A percentile compares a stretch with the other conserved stretches of the same genome.
phyloP scores from a whole-genome alignment of 2,888 invertebrate species.

The Galerucella pusilla region DNA sequence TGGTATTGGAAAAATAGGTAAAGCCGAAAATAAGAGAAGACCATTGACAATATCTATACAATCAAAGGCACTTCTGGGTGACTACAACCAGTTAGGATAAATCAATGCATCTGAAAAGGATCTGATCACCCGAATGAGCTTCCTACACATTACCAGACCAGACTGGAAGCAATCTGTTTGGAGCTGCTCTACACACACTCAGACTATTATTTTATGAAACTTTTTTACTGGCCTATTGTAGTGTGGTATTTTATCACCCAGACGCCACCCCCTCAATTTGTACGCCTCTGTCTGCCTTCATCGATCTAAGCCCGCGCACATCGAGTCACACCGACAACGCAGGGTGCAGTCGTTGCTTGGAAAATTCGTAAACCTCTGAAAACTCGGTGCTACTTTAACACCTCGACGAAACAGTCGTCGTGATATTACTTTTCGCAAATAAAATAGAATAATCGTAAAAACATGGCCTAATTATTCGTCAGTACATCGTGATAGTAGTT shows the following conservation, averaged over 20 bases:
- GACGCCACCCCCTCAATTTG: background rate
- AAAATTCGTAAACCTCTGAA: slow-evolving; percentile 31
- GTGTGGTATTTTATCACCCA: background rate
- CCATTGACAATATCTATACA: too few species aligned
- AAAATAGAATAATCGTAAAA: slow-evolving; percentile 4
- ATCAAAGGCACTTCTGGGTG: too few species aligned
- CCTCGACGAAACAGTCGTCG: slow-evolving; percentile 30
- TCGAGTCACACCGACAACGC: slow-evolving; percentile 11
- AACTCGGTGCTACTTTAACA: slow-evolving; percentile 32
- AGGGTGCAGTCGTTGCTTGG: slow-evolving; percentile 40
- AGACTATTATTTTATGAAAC: too few species aligned
- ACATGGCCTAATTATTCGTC: slow-evolving; percentile 18
- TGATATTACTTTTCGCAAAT: slow-evolving; percentile 8
- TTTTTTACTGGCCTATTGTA: background rate
- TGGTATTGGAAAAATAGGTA: too few species aligned
- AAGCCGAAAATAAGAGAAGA: too few species aligned
- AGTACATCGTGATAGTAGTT: slow-evolving; percentile 13
- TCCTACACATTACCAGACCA: too few species aligned
- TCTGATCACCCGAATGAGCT: too few species aligned
- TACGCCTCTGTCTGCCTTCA: slow-evolving; percentile 23
- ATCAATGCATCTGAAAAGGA: too few species aligned
- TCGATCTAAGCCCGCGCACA: slow-evolving; percentile 37
- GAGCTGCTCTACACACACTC: too few species aligned
- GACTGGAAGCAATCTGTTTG: too few species aligned
- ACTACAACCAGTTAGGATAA: too few species aligned